A percentile compares a stretch with the other conserved stretches of the same genome.
phyloP scores from a whole-genome alignment of 1,140 invertebrate genomes.

The Parasteatoda tepidariorum region DNA sequence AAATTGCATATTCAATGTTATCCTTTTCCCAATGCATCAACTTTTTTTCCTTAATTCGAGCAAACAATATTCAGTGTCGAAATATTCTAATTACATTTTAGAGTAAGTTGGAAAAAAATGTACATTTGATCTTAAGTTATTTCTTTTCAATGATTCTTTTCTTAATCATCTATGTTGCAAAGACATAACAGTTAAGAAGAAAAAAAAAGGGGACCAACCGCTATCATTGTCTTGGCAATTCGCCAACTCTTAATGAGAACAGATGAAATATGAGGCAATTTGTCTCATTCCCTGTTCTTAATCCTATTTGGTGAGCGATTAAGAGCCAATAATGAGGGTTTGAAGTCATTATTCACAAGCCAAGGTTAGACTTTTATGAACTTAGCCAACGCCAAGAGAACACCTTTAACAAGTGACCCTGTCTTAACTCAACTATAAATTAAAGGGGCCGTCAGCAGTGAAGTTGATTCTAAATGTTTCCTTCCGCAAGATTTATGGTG shows the following conservation, averaged over 20 bases:
- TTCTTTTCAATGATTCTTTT: too few species aligned
- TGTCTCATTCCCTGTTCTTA: slow-evolving; percentile 51
- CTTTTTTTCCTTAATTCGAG: too few species aligned
- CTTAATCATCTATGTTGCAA: too few species aligned
- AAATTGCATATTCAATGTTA: too few species aligned
- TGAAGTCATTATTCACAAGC: slow-evolving; percentile 52
- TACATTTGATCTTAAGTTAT: too few species aligned
- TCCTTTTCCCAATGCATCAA: too few species aligned
- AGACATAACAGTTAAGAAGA: too few species aligned
- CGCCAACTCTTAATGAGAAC: slow-evolving; percentile 55
- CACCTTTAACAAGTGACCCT: slow-evolving; percentile 50
- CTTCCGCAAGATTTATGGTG: slow-evolving; percentile 56
- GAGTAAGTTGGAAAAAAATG: too few species aligned
- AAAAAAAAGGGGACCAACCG: too few species aligned
- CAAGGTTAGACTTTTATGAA: slow-evolving; percentile 52
- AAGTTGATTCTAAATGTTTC: slow-evolving; percentile 53
- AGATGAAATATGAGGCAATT: slow-evolving; percentile 60
- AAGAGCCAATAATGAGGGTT: slow-evolving; percentile 47
- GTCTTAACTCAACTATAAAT: slow-evolving; percentile 53
- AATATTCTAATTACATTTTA: too few species aligned
- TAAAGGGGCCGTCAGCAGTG: slow-evolving; percentile 26
- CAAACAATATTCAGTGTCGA: too few species aligned
- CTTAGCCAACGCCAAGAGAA: slow-evolving; percentile 8
- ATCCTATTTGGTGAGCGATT: slow-evolving; percentile 59
- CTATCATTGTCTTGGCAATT: neutral